These are phyloP conservation scores for Perccottus glenii DNA, from an alignment of 2,113 vertebrate genomes.

Conservation along the genomic window DNA sequence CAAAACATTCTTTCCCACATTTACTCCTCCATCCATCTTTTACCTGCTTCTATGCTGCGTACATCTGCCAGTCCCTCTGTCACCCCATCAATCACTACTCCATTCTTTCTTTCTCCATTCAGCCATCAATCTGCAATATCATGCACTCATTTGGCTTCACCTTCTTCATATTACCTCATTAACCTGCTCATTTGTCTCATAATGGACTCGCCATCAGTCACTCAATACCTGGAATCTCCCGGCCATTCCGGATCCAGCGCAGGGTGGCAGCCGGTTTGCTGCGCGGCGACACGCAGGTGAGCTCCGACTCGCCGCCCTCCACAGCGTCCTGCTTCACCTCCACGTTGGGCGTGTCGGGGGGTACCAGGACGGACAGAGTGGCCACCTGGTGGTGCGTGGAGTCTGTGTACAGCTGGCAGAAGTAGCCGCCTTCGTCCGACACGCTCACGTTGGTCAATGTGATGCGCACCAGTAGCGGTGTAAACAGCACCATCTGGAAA, in stretches of 20 bases:
- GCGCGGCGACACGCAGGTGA: constrained; percentile 84
- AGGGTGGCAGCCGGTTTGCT: constrained; percentile 86
- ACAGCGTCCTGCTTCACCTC: constrained; percentile 87
- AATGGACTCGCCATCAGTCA: constrained; percentile 11
- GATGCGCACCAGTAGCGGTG: constrained; percentile 84
- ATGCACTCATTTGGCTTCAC: constrained; percentile 43
- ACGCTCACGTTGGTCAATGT: constrained; percentile 86
- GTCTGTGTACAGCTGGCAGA: constrained; percentile 92
- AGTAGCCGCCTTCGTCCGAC: constrained; percentile 90
- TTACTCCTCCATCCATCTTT: constrained; percentile 39
- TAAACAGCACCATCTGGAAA: constrained; percentile 90
- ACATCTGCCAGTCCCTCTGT: constrained; percentile 37
- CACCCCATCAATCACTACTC: constrained; percentile 52
- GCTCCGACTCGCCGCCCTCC: constrained; percentile 87
- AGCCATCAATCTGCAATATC: constrained; percentile 35
- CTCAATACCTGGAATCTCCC: constrained; percentile 83
- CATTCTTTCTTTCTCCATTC: constrained; percentile 32
- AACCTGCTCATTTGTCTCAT: constrained; percentile 36
- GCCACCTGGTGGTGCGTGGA: constrained; percentile 92
- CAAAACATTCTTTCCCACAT: constrained; percentile 26
- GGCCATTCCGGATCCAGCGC: constrained; percentile 85
- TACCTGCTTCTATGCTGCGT: constrained; percentile 31
- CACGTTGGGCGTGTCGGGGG: constrained; percentile 85
- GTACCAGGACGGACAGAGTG: constrained; percentile 86
- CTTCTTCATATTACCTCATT: constrained; percentile 37